These are phyloP conservation scores for Anagrus nilaparvatae DNA, from an alignment of 1,140 invertebrate genomes.

Conservation along the genomic window DNA sequence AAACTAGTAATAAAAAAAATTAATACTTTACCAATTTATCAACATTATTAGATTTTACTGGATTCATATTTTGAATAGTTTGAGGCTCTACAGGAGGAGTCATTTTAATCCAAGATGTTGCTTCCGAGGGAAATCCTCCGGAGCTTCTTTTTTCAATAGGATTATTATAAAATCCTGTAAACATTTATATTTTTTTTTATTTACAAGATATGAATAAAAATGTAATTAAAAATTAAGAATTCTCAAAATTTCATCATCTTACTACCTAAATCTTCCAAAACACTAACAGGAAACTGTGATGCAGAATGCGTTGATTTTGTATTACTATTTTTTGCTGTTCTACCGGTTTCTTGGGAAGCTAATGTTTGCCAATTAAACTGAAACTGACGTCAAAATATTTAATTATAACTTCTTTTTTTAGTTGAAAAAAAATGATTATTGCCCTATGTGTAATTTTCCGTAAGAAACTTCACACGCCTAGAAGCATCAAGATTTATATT, in stretches of 20 bases:
- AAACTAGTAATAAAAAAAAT: background rate
- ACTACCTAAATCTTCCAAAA: slow-evolving; percentile 27
- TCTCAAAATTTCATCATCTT: background rate
- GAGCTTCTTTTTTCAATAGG: background rate
- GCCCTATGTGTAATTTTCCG: background rate
- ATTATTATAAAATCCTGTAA: slow-evolving; percentile 8
- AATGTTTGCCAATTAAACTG: slow-evolving; percentile 29
- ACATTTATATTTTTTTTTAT: background rate
- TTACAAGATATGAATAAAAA: background rate
- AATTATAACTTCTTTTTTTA: background rate
- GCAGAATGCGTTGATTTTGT: slow-evolving; percentile 22
- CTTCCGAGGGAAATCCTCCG: background rate
- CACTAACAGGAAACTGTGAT: slow-evolving; percentile 22
- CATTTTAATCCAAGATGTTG: slow-evolving; percentile 12
- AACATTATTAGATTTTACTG: slow-evolving; percentile 7
- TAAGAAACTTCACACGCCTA: background rate
- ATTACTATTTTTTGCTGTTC: slow-evolving; percentile 30
- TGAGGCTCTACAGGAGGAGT: slow-evolving; percentile 6
- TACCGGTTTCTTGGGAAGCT: slow-evolving; percentile 3
- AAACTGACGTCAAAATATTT: slow-evolving; percentile 13
- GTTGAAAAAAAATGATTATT: slow-evolving; percentile 5
- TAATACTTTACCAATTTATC: slow-evolving; percentile 11
- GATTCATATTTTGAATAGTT: slow-evolving; percentile 1
- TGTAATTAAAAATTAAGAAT: slow-evolving; percentile 11
- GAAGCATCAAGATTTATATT: background rate